These are phyloP conservation scores for Grammomys surdaster DNA, from an alignment of 2,113 vertebrate genomes.

Conservation along the genomic window DNA sequence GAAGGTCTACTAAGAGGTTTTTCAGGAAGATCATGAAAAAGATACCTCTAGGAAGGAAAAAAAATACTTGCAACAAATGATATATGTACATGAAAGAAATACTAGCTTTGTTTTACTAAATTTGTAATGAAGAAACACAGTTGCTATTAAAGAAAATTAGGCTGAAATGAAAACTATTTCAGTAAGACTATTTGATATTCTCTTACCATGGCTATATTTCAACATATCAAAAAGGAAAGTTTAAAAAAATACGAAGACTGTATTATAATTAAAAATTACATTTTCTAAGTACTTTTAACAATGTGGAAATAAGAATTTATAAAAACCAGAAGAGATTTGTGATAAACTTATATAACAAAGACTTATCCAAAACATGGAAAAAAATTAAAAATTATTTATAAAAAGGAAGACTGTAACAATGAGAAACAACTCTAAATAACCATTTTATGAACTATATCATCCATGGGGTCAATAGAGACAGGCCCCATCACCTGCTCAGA, in stretches of 20 bases:
- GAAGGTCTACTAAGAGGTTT: background rate
- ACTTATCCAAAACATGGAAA: slow-evolving; percentile 12
- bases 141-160: slow-evolving; percentile 53
- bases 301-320: background rate
- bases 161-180: slow-evolving; percentile 58
- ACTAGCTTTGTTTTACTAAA: background rate
- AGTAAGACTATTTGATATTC: slow-evolving; percentile 56
- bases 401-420: background rate
- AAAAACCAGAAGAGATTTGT: background rate
- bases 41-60: background rate
- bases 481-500: background rate
- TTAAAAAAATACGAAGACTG: background rate
- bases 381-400: background rate
- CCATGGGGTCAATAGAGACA: background rate
- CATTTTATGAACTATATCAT: background rate
- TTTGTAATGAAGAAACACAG: background rate
- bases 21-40: background rate
- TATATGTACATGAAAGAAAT: slow-evolving; percentile 40
- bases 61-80: slow-evolving; percentile 45
- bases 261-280: slow-evolving; percentile 51
- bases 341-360: background rate
- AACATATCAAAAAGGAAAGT: slow-evolving; percentile 51
- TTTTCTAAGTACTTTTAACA: background rate
- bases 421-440: background rate
- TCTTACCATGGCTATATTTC: slow-evolving; percentile 2